Percentiles rank a stretch among this genome's conserved stretches.
phyloP scores from a whole-genome alignment of 2,797 vertebrate species.

The Clarias fuscus region DNA sequence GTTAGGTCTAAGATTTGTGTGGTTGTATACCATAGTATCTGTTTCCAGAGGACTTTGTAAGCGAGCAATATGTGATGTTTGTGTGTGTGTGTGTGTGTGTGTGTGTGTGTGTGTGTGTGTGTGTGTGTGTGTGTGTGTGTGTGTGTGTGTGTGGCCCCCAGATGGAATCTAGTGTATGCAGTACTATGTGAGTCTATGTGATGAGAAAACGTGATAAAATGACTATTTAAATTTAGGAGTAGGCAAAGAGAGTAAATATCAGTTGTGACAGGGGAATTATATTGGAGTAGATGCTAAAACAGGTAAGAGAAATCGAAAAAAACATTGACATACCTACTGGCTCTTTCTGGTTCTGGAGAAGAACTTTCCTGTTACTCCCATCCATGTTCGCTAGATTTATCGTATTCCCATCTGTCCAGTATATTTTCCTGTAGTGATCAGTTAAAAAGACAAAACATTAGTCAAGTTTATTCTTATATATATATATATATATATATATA shows the following conservation, averaged over 20 bases:
- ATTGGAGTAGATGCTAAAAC: constrained; percentile 42
- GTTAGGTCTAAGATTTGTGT: neutral
- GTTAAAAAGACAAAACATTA: constrained; percentile 2
- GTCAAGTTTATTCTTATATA: neutral
- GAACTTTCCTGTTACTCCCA: constrained; percentile 96
- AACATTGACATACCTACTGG: constrained; percentile 84
- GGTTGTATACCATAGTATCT: neutral
- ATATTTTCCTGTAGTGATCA: constrained; percentile 83
- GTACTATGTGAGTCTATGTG: neutral
- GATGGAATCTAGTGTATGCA: neutral
- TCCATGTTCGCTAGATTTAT: constrained; percentile 99
- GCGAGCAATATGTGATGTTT: constrained; percentile 9
- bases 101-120: constrained; percentile 13
- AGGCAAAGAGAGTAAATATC: neutral
- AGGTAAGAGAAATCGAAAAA: neutral
- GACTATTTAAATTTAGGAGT: constrained; percentile 54
- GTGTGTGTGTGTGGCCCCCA: neutral
- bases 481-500: neutral
- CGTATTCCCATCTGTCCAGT: constrained; percentile 97
- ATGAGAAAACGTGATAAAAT: constrained; percentile 56
- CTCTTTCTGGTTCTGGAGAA: constrained; percentile 95
- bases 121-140: neutral
- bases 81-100: constrained; percentile 22
- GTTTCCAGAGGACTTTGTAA: neutral
- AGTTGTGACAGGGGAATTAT: constrained; percentile 56